Percentiles rank a stretch among this genome's conserved stretches.
These are phyloP conservation scores for Microcebus tavaratra DNA, from an alignment of 2,113 vertebrate species.

Conservation along the genomic window DNA sequence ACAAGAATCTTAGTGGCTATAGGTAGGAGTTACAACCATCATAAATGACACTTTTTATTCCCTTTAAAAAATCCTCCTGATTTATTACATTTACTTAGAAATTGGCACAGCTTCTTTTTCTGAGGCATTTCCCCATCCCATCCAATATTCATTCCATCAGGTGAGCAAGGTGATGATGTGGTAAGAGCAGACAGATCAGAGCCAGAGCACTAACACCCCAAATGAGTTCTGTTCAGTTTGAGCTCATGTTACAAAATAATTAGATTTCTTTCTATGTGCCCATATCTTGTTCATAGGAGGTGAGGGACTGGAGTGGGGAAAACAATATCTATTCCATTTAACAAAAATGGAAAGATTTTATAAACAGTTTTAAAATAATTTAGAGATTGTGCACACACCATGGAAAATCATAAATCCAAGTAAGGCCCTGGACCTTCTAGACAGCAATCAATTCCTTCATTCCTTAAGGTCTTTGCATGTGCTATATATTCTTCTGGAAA, in stretches of 20 bases:
- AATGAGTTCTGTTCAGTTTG: slow-evolving; percentile 84
- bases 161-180: slow-evolving; percentile 62
- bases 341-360: slow-evolving; percentile 85
- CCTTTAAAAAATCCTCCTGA: slow-evolving; percentile 84
- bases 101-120: slow-evolving; percentile 85
- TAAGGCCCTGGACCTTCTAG: slow-evolving; percentile 79
- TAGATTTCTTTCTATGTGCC: slow-evolving; percentile 83
- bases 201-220: slow-evolving; percentile 80
- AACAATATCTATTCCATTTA: slow-evolving; percentile 84
- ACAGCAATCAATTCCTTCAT: slow-evolving; percentile 79
- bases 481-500: background rate
- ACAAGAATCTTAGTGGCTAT: slow-evolving; percentile 82
- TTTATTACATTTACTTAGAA: slow-evolving; percentile 87
- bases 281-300: slow-evolving; percentile 81
- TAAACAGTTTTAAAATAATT: slow-evolving; percentile 84
- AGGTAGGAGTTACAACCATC: slow-evolving; percentile 81
- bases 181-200: slow-evolving; percentile 80
- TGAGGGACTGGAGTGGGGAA: slow-evolving; percentile 68
- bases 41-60: slow-evolving; percentile 86
- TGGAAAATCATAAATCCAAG: slow-evolving; percentile 82
- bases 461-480: background rate
- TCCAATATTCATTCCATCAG: slow-evolving; percentile 76
- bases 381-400: slow-evolving; percentile 82
- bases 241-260: slow-evolving; percentile 85
- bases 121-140: slow-evolving; percentile 77